These are phyloP conservation scores for Martes martes DNA, from an alignment of 2,113 vertebrate genomes.

Conservation along the genomic window DNA sequence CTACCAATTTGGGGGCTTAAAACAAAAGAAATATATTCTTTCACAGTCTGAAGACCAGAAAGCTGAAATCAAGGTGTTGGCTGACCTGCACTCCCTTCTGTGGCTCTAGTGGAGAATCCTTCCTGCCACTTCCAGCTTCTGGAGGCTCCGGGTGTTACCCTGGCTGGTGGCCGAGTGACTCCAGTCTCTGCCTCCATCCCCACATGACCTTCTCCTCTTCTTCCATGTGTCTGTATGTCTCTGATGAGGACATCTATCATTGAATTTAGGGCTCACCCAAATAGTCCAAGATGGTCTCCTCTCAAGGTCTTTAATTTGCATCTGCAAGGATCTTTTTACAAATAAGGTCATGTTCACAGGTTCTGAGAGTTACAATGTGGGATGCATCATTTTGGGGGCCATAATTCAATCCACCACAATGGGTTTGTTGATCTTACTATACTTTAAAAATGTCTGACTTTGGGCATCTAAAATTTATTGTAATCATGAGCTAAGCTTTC, in stretches of 20 bases:
- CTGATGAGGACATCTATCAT: neutral
- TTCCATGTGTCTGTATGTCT: neutral
- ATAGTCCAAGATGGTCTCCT: neutral
- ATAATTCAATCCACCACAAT: neutral
- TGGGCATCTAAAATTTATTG: neutral
- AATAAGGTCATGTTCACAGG: neutral
- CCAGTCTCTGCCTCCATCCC: neutral
- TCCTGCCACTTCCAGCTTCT: neutral
- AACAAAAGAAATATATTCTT: neutral
- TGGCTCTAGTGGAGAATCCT: neutral
- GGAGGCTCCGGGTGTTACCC: neutral
- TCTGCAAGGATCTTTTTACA: neutral
- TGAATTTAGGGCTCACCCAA: neutral
- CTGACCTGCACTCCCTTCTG: fast-evolving
- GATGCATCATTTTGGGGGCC: neutral
- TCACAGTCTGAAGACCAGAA: neutral
- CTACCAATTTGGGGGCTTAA: neutral
- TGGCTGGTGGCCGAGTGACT: neutral
- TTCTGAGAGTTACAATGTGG: neutral
- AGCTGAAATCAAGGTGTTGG: neutral
- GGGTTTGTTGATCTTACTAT: neutral
- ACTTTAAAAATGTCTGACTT: neutral
- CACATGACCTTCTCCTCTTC: neutral
- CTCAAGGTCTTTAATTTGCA: neutral
- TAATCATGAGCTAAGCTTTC: neutral